These are phyloP conservation scores for Drosophila bunnanda DNA, from an alignment of 2,888 invertebrate species.

Conservation along the genomic window DNA sequence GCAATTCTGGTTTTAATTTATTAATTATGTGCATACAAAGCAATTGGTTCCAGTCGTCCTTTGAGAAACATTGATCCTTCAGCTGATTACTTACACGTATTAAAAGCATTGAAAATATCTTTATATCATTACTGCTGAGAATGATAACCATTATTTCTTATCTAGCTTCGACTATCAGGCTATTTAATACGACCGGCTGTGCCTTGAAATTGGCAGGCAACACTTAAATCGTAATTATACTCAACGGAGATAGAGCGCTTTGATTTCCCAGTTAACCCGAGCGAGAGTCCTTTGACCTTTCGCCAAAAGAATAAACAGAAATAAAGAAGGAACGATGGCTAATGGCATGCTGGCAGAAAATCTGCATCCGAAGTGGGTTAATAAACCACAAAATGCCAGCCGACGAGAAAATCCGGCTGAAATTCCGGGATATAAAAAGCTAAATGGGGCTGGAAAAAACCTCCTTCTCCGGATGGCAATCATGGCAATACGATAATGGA, in stretches of 20 bases:
- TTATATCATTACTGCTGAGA: not conserved
- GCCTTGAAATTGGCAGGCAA: not conserved
- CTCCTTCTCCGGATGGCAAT: slow-evolving; percentile 56
- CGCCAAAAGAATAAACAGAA: not conserved
- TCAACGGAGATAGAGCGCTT: slow-evolving; percentile 8
- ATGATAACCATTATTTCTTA: not conserved
- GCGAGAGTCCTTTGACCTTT: slow-evolving; percentile 7
- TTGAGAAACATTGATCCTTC: too few relatives aligned
- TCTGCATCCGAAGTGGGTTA: slow-evolving; percentile 65
- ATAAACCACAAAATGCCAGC: slow-evolving; percentile 64
- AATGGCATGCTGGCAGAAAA: slow-evolving; percentile 31
- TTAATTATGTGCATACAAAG: too few relatives aligned
- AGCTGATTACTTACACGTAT: too few relatives aligned
- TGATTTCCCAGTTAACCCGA: slow-evolving; percentile 22
- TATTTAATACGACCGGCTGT: not conserved
- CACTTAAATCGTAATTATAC: slow-evolving; percentile 22
- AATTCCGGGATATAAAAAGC: slow-evolving; percentile 57
- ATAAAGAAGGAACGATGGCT: slow-evolving; percentile 13
- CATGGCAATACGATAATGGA: slow-evolving; percentile 78
- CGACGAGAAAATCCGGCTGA: slow-evolving; percentile 43
- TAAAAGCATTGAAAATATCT: not conserved
- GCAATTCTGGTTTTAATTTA: too few relatives aligned
- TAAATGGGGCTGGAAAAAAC: slow-evolving; percentile 26
- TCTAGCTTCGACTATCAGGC: not conserved
- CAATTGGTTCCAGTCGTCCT: too few relatives aligned